Percentiles rank a stretch among this genome's conserved stretches.
phyloP scores from a whole-genome alignment of 2,797 vertebrate species.

The Morelia viridis region DNA sequence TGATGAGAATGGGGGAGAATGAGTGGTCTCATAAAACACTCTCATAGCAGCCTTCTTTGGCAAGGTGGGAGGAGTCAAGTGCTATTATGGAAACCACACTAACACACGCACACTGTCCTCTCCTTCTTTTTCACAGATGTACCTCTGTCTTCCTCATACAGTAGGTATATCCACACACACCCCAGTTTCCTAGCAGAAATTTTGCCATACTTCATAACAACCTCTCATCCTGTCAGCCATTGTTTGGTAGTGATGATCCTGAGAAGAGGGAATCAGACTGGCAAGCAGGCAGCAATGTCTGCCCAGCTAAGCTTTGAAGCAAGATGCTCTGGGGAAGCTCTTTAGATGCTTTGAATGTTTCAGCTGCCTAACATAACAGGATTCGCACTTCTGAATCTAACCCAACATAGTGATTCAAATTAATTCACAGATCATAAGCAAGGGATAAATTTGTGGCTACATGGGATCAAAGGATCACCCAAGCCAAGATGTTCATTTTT shows the following conservation, averaged over 20 bases:
- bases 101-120: neutral
- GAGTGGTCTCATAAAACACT: no score
- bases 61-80: no score
- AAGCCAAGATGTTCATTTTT: neutral
- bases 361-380: constrained; percentile 27
- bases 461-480: constrained; percentile 29
- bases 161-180: neutral
- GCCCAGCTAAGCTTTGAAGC: neutral
- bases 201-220: neutral
- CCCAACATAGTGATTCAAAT: constrained; percentile 42
- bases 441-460: constrained; percentile 45
- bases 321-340: neutral
- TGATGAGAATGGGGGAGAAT: neutral
- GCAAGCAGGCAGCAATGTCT: neutral
- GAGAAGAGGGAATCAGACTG: neutral
- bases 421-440: constrained; percentile 58
- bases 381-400: constrained; percentile 45
- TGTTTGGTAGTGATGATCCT: neutral
- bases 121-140: neutral
- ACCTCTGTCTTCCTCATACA: neutral
- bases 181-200: neutral
- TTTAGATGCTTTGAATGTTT: no score
- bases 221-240: neutral
- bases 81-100: neutral
- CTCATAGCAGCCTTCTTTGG: no score